These are phyloP conservation scores for Megaceryle maxima DNA, from an alignment of 2,113 vertebrate species.

Conservation along the genomic window DNA sequence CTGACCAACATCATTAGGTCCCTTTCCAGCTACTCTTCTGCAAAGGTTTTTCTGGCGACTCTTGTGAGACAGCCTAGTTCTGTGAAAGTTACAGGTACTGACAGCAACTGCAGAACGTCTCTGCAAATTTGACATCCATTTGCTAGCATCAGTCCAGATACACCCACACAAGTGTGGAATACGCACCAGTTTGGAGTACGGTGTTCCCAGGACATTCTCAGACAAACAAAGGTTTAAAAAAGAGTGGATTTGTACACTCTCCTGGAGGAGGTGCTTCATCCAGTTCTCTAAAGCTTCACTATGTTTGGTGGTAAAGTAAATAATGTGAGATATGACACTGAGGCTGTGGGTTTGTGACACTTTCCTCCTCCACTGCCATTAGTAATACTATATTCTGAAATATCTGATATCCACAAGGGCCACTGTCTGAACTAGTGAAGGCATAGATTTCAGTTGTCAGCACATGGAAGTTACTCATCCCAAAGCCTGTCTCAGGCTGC, in stretches of 20 bases:
- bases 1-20: neutral
- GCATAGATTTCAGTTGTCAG: neutral
- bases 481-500: neutral
- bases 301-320: neutral
- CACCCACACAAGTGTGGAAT: neutral
- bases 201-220: neutral
- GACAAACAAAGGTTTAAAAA: neutral
- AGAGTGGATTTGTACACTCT: neutral
- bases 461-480: neutral
- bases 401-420: neutral
- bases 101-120: neutral
- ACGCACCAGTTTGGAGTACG: rapidly evolving
- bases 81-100: neutral
- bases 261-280: neutral
- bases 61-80: neutral
- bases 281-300: neutral
- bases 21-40: neutral
- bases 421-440: neutral
- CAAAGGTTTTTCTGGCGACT: neutral
- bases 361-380: neutral
- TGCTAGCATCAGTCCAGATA: neutral
- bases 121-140: neutral
- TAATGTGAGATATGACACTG: neutral
- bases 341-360: neutral
- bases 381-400: neutral